Conservation (phyloP, 37 sponge, comb jelly and placozoan genomes). For the Petrosia ficiformis region DNA sequence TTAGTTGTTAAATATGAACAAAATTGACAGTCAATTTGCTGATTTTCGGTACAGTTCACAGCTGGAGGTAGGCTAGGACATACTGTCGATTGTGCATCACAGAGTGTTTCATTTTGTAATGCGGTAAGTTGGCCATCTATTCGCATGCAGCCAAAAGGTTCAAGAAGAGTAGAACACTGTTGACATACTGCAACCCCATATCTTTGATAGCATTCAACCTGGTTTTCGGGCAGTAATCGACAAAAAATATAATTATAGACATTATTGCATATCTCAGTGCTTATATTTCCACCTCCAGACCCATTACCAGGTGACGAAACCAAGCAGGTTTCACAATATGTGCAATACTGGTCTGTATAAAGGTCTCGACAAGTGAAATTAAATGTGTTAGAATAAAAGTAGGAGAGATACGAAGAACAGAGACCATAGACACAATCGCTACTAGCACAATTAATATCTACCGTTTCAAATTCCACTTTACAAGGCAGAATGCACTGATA, state of each 20-base stretch:
- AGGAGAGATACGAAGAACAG: neutral
- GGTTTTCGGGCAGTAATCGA: neutral
- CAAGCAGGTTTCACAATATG: neutral
- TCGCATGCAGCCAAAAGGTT: neutral
- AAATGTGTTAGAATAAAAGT: neutral
- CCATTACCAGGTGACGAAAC: neutral
- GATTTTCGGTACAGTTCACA: no score
- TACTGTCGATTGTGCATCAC: neutral
- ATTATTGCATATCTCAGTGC: neutral
- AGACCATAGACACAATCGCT: neutral
- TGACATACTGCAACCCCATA: neutral
- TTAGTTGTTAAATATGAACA: no score
- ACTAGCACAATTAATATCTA: neutral
- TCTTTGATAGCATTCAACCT: neutral
- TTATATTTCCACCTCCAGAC: neutral
- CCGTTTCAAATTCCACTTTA: neutral
- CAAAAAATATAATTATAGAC: neutral
- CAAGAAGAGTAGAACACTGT: neutral
- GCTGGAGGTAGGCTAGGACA: no score
- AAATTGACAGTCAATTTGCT: no score
- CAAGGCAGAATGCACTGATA: neutral
- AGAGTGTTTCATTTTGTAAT: neutral
- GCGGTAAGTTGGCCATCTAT: neutral
- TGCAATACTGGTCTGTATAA: neutral
- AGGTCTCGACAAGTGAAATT: neutral